Conservation (phyloP, 2,113 vertebrate genomes). For the Oxyruncus cristatus region DNA sequence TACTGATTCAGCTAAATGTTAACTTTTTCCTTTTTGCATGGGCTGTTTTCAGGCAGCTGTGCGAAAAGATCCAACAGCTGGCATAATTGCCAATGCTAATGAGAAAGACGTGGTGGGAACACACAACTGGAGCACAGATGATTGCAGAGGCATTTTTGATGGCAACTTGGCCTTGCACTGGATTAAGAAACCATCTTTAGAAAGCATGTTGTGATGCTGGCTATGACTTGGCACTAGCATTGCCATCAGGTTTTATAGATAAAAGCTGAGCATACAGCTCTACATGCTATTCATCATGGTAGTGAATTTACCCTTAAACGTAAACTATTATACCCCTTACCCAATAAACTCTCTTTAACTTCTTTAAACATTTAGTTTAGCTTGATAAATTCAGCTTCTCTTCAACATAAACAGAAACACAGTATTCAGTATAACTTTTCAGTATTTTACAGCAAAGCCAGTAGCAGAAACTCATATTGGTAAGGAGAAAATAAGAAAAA, state of each 20-base stretch:
- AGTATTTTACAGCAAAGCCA: neutral
- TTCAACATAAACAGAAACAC: neutral
- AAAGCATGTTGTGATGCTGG: neutral
- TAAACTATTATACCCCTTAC: neutral
- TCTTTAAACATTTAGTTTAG: neutral
- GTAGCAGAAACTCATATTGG: neutral
- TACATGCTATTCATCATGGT: neutral
- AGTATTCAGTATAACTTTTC: neutral
- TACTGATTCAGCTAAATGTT: neutral
- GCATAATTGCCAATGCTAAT: neutral
- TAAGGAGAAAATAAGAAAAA: neutral
- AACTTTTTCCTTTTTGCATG: neutral
- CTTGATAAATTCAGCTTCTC: neutral
- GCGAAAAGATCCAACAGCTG: neutral
- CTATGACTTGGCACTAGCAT: neutral
- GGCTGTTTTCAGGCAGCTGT: neutral
- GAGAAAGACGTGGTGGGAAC: neutral
- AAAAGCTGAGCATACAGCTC: neutral
- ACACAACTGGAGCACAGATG: neutral
- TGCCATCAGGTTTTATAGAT: neutral
- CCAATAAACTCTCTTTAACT: neutral
- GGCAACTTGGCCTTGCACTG: neutral
- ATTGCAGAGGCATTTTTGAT: neutral
- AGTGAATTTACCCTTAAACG: neutral
- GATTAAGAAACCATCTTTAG: neutral